phyloP scores from a whole-genome alignment of 1,140 invertebrate genomes.

The Ephestia elutella region DNA sequence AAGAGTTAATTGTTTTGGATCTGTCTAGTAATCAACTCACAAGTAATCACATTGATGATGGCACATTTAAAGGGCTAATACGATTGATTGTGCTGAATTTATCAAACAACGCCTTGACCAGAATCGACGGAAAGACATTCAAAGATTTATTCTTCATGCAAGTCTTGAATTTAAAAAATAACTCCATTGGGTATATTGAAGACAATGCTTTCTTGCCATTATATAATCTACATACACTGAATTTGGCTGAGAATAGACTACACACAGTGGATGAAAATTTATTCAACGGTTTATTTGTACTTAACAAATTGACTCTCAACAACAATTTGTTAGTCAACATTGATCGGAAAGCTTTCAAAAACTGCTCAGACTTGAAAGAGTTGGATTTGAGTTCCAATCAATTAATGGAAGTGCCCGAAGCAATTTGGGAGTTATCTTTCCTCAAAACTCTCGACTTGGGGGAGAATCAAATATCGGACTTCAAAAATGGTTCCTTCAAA shows the following conservation, averaged over 20 bases:
- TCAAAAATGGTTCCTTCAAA: conserved; percentile 87
- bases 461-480: conserved; percentile 87
- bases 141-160: conserved; percentile 91
- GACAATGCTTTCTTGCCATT: conserved; percentile 90
- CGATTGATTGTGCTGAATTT: conserved; percentile 89
- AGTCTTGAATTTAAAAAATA: conserved; percentile 90
- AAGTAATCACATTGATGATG: conserved; percentile 86
- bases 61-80: conserved; percentile 88
- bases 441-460: conserved; percentile 90
- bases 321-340: conserved; percentile 88
- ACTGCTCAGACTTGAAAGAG: conserved; percentile 92
- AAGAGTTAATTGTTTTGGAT: conserved; percentile 89
- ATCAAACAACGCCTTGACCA: conserved; percentile 87
- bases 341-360: conserved; percentile 89
- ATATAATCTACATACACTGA: conserved; percentile 90
- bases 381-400: conserved; percentile 91
- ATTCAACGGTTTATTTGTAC: conserved; percentile 88
- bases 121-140: conserved; percentile 88
- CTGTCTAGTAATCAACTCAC: conserved; percentile 90
- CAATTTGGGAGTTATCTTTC: conserved; percentile 86
- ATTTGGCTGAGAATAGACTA: conserved; percentile 88
- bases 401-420: conserved; percentile 85
- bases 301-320: conserved; percentile 88
- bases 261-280: conserved; percentile 86
- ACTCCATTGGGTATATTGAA: conserved; percentile 89